These are phyloP conservation scores for Pemphigus obesinymphae DNA, from an alignment of 1,140 invertebrate species.

Conservation along the genomic window DNA sequence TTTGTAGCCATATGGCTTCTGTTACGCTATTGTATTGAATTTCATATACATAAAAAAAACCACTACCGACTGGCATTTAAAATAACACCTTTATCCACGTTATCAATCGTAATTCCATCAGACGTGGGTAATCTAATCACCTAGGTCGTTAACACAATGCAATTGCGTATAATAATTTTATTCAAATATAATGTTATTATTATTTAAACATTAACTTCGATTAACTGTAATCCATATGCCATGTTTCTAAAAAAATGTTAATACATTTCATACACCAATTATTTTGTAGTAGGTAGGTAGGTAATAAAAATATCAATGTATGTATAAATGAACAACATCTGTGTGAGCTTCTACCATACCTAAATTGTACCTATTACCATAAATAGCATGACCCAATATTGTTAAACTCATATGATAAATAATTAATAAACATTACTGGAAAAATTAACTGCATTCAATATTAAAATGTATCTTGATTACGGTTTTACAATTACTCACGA, in stretches of 20 bases:
- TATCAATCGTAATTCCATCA: neutral
- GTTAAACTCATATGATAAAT: too few relatives aligned
- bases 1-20: neutral
- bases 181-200: neutral
- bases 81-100: neutral
- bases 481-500: too few relatives aligned
- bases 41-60: neutral
- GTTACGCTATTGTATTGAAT: neutral
- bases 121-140: neutral
- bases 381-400: too few relatives aligned
- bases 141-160: neutral
- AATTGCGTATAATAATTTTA: neutral
- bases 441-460: too few relatives aligned
- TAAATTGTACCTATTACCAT: too few relatives aligned
- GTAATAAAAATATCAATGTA: too few relatives aligned
- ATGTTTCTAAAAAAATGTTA: neutral
- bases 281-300: too few relatives aligned
- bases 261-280: neutral
- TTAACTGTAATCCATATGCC: neutral
- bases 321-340: too few relatives aligned
- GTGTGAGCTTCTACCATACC: too few relatives aligned
- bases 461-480: too few relatives aligned
- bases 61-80: neutral
- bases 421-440: too few relatives aligned
- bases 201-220: neutral